Base-by-base conservation (phyloP, 2,888 invertebrate genomes). In the Dusona sp. region DNA sequence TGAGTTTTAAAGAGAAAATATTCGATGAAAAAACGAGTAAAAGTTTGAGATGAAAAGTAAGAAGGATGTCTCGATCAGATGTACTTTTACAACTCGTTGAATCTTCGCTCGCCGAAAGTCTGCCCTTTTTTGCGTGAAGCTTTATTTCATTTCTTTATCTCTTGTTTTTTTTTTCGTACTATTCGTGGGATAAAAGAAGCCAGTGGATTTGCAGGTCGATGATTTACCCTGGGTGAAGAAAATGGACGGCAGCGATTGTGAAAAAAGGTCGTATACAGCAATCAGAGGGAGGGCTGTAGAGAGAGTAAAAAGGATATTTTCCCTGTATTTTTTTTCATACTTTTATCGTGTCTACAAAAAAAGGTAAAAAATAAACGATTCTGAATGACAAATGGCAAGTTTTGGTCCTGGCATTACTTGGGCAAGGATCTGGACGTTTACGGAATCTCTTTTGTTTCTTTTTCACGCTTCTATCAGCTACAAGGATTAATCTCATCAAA, bases 31-130 rank as follows among this genome's bases (percentile, higher is more conserved):
- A 64, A 73, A 64, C 38, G 57, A 54, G 25, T 25, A 22, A 74
- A 74, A 13, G 13, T 61, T 82, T 36, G 36, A 19, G 36, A 45
- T 73, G 45, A 22, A 65, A 51, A 73, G 29, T 45, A 38, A 22
- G 64, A 51, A 29, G 22, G 22, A 61, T 75, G 25, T 75, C 74
- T 61, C 61, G 42, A 75, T 75, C 42, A 75, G 74, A 42, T 42
- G 29, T 42, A 42, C 61, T 22, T 54, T 54, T 74, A 57, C 22
- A 61, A 61, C 22, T 61, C 57, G 13, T 13, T 29, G 57, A 61
- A 61, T 61, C 61, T 29, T 61, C 3, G 61, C 29, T 29, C 61
- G 6, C 4, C 61, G 57, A 57, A 42, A 74, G 22, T 0, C 42
- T 42, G 6, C 29, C 42, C 29, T 29, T 75, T 74, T 75, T 61